These are phyloP conservation scores for Macaca mulatta DNA, from an alignment of 2,113 vertebrate genomes.

Conservation along the genomic window DNA sequence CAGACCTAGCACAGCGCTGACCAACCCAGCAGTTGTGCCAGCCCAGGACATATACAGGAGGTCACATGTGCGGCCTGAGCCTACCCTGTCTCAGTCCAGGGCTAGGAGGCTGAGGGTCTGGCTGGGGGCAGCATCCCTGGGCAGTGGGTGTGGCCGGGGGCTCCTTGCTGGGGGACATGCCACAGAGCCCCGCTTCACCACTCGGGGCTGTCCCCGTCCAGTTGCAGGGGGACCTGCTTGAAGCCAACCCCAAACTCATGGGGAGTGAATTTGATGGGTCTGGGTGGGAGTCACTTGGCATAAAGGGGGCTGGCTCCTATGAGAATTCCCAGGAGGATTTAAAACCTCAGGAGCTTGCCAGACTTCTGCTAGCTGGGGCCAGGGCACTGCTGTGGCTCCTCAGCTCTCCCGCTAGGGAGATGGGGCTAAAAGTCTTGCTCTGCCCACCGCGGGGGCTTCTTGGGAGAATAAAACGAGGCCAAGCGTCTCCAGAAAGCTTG, in stretches of 20 bases:
- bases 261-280: neutral
- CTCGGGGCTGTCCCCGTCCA: neutral
- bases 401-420: neutral
- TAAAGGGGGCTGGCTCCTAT: neutral
- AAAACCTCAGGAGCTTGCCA: neutral
- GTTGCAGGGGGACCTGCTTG: neutral
- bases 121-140: neutral
- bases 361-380: no score
- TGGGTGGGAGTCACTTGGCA: no score
- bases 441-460: neutral
- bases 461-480: fast-evolving
- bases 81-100: neutral
- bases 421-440: neutral
- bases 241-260: neutral
- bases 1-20: neutral
- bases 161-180: fast-evolving
- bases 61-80: neutral
- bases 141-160: neutral
- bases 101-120: fast-evolving
- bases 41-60: fast-evolving
- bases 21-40: fast-evolving
- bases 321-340: neutral
- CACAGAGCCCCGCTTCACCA: neutral
- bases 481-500: fast-evolving
- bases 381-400: fast-evolving